phyloP scores from a whole-genome alignment of 2,113 vertebrate species.

The Thunnus maccoyii region DNA sequence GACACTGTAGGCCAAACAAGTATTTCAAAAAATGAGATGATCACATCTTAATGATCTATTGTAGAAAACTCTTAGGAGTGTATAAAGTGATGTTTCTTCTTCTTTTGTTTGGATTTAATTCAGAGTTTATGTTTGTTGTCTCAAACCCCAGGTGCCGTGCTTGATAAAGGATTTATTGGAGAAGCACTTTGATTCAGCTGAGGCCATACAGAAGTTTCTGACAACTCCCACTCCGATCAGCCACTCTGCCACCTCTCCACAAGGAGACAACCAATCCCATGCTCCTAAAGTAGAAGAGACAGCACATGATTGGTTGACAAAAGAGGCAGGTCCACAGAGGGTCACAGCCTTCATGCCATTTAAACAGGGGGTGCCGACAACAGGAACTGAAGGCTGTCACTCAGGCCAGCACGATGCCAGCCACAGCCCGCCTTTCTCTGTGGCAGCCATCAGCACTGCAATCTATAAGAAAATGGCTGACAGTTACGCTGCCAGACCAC shows the following conservation, averaged over 20 bases:
- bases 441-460: conserved; percentile 69
- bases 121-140: conserved; percentile 6
- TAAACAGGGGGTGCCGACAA: conserved; percentile 52
- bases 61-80: neutral
- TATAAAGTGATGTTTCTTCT: neutral
- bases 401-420: conserved; percentile 20
- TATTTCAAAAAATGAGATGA: neutral
- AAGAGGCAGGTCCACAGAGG: conserved; percentile 61
- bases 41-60: neutral
- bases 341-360: conserved; percentile 78
- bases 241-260: conserved; percentile 23
- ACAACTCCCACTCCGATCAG: conserved; percentile 11
- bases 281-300: conserved; percentile 51
- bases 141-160: conserved; percentile 71
- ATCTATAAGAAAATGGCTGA: conserved; percentile 71
- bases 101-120: neutral
- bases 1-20: neutral
- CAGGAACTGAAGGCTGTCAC: conserved; percentile 26
- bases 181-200: conserved; percentile 73
- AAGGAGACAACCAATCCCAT: conserved; percentile 42
- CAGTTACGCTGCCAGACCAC: conserved; percentile 55
- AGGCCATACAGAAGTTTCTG: conserved; percentile 61
- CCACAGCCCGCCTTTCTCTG: conserved; percentile 61
- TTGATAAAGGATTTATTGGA: conserved; percentile 80
- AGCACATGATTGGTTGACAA: conserved; percentile 62